Evolutionary conservation across 2,888 invertebrate species (phyloP).

Genomic region (Nemotelus pantherinus): DNA sequence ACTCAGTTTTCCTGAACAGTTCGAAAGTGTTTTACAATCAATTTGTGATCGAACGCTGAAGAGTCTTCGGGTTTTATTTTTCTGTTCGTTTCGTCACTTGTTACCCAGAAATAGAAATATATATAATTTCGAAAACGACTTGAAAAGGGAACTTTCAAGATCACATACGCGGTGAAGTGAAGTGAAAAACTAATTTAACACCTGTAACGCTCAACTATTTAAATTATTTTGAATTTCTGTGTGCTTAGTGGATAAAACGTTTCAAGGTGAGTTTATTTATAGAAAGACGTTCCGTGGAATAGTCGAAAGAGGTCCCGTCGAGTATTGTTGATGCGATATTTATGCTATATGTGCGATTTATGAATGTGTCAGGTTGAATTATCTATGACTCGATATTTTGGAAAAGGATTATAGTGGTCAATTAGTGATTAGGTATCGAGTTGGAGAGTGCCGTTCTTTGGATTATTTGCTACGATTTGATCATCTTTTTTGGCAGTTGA

Average conservation of each 20-base stretch:
- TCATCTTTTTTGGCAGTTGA: too few relatives aligned
- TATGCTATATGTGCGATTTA: conserved; percentile 34
- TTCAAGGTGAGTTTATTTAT: conserved; percentile 66
- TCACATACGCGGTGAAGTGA: conserved; percentile 41
- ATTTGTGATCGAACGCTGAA: too few relatives aligned
- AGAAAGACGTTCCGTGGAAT: conserved; percentile 52
- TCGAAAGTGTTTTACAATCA: too few relatives aligned
- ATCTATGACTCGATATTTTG: conserved; percentile 4
- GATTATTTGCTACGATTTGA: too few relatives aligned
- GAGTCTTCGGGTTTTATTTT: background rate
- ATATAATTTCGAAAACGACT: conserved; percentile 32
- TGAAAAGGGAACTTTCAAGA: conserved; percentile 37
- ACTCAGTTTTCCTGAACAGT: too few relatives aligned
- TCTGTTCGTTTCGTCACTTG: background rate
- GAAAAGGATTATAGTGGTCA: too few relatives aligned
- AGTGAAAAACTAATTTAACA: conserved; percentile 39
- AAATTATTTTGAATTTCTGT: conserved; percentile 40
- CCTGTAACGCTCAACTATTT: conserved; percentile 37
- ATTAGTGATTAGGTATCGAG: too few relatives aligned
- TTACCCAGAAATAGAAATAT: conserved; percentile 19
- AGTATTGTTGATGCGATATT: conserved; percentile 47
- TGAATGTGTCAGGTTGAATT: conserved; percentile 48
- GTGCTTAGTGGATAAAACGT: conserved; percentile 58
- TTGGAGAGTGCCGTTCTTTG: too few relatives aligned
- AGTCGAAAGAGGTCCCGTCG: background rate